Evolutionary conservation across 2,888 invertebrate species (phyloP).

Genomic region (Cancer borealis): DNA sequence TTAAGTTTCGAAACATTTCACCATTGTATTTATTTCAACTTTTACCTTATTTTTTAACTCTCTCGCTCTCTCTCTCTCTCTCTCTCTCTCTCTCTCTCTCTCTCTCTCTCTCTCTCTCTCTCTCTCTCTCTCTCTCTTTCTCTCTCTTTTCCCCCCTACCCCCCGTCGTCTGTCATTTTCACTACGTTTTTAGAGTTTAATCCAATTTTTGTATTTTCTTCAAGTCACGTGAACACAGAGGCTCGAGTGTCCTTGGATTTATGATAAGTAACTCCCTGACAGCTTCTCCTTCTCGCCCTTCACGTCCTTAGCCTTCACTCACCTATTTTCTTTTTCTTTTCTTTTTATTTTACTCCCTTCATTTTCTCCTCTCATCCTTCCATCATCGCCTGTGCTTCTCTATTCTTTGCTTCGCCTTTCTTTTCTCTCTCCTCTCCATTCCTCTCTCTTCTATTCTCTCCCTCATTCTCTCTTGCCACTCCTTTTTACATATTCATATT

Average conservation of each 20-base stretch:
- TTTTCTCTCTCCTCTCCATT: background rate
- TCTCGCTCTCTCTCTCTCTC: background rate
- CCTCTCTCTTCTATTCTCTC: background rate
- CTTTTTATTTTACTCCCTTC: no score
- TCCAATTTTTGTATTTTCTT: no score
- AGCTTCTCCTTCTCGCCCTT: background rate
- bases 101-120: background rate
- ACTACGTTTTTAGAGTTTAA: no score
- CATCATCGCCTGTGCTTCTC: background rate
- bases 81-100: background rate
- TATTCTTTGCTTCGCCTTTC: background rate
- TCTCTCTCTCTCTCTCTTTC: background rate
- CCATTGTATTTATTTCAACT: background rate
- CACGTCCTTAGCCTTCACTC: background rate
- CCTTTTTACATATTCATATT: background rate
- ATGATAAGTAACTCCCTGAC: no score
- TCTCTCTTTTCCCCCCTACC: background rate
- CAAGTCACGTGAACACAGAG: no score
- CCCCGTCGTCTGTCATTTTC: background rate
- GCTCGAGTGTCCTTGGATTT: no score
- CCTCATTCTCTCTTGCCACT: background rate
- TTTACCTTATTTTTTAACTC: background rate
- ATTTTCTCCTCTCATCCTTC: background rate
- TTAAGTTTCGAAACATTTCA: background rate
- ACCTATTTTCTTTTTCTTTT: background rate